Evolutionary conservation across 1,140 invertebrate genomes (phyloP).

Genomic region (Drosophila sturtevanti): DNA sequence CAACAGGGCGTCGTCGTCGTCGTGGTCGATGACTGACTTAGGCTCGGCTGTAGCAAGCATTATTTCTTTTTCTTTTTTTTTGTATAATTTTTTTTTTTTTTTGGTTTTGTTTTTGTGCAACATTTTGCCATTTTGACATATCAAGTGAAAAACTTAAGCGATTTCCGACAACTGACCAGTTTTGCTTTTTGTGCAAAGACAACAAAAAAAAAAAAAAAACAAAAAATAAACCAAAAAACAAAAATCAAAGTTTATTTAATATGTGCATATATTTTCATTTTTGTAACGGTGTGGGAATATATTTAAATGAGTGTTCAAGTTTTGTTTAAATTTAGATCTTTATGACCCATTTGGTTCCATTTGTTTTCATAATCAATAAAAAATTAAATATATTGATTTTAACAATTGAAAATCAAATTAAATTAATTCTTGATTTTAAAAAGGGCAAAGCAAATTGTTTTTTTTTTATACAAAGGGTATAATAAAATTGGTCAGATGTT

Average conservation of each 20-base stretch:
- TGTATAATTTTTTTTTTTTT: conserved; percentile 35
- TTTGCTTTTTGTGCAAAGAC: conserved; percentile 31
- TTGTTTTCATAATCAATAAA: neutral
- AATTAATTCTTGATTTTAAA: neutral
- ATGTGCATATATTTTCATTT: conserved; percentile 71
- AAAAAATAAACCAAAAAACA: too few relatives aligned
- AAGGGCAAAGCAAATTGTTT: too few relatives aligned
- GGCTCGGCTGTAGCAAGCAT: conserved; percentile 23
- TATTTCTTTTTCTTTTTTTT: conserved; percentile 12
- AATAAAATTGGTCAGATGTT: too few relatives aligned
- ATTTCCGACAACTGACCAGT: conserved; percentile 77
- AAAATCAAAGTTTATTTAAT: conserved; percentile 32
- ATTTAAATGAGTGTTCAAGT: conserved; percentile 63
- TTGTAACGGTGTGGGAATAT: conserved; percentile 16
- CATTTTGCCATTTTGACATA: conserved; percentile 76
- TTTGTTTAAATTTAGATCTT: neutral
- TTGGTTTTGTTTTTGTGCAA: conserved; percentile 39
- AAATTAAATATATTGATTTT: neutral
- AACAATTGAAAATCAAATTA: neutral
- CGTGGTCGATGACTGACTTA: conserved; percentile 43
- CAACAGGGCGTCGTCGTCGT: conserved; percentile 61
- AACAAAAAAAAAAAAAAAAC: conserved; percentile 6
- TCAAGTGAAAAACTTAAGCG: conserved; percentile 72
- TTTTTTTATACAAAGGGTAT: too few relatives aligned
- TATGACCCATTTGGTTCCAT: neutral